These are phyloP conservation scores for Rutilus rutilus DNA, from an alignment of 2,113 vertebrate species.

Conservation along the genomic window DNA sequence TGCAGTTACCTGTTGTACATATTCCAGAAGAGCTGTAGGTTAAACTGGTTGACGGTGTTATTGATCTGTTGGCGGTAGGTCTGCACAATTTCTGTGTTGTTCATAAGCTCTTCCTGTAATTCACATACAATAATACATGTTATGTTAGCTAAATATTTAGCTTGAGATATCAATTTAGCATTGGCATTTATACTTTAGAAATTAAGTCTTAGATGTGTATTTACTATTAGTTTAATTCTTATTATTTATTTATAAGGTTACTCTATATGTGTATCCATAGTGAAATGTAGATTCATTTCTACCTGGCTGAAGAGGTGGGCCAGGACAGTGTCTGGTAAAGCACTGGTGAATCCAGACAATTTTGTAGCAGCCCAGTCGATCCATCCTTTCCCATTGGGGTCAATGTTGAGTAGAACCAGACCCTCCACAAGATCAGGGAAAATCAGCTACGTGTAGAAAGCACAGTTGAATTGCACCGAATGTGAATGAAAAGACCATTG, in stretches of 20 bases:
- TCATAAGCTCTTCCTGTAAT: constrained; percentile 92
- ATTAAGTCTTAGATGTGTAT: not conserved
- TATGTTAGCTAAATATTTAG: not conserved
- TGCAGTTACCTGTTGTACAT: constrained; percentile 92
- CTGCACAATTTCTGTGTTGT: constrained; percentile 94
- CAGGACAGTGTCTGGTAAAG: constrained; percentile 86
- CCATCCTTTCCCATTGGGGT: constrained; percentile 97
- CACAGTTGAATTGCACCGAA: not conserved
- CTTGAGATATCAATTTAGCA: not conserved
- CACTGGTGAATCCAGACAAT: constrained; percentile 91
- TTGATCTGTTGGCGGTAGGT: constrained; percentile 94
- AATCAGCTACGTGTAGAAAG: constrained; percentile 80
- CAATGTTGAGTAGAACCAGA: constrained; percentile 94
- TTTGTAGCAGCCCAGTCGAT: constrained; percentile 98
- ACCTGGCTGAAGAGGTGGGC: constrained; percentile 98
- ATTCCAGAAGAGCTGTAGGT: constrained; percentile 99
- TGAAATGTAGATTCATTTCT: not conserved
- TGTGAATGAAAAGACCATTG: not conserved
- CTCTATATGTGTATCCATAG: not conserved
- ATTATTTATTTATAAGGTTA: not conserved
- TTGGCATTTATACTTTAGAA: not conserved
- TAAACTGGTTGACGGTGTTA: constrained; percentile 92
- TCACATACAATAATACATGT: not conserved
- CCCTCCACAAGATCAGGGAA: constrained; percentile 95
- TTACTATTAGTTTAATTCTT: not conserved